A percentile compares a stretch with the other conserved stretches of the same genome.
Conservation (phyloP, 2,888 invertebrate species). For the Yponomeuta evonymella region DNA sequence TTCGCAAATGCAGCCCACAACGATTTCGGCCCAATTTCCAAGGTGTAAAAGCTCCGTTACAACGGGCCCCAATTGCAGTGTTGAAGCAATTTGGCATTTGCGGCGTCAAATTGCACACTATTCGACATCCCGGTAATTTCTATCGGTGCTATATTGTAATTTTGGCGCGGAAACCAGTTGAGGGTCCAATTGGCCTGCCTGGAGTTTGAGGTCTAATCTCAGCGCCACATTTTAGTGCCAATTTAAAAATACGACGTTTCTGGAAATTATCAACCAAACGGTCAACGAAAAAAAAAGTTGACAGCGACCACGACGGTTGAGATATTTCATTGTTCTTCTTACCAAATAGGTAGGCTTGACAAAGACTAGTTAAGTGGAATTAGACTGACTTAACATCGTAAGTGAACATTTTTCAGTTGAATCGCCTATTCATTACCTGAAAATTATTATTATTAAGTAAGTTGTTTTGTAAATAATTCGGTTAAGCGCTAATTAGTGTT, state of each 20-base stretch:
- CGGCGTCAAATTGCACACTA: neutral
- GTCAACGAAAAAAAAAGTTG: no score
- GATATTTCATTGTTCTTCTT: no score
- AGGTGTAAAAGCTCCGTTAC: neutral
- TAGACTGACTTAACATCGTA: no score
- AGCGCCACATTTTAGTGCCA: neutral
- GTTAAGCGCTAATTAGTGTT: no score
- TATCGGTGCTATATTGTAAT: neutral
- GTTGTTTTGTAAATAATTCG: no score
- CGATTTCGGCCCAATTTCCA: neutral
- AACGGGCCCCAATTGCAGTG: neutral
- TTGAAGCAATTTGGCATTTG: neutral
- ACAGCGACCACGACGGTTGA: no score
- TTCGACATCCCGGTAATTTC: neutral
- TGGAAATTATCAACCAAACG: no score
- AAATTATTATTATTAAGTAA: no score
- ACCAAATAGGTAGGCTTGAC: no score
- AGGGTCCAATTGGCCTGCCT: neutral
- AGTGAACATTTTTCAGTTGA: no score
- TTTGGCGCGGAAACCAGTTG: neutral
- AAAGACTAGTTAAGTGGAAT: no score
- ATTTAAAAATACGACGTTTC: neutral
- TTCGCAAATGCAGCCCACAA: neutral
- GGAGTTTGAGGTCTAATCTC: neutral
- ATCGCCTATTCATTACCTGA: no score